Conservation (phyloP, 1,140 invertebrate species). For the Microplitis mediator region DNA sequence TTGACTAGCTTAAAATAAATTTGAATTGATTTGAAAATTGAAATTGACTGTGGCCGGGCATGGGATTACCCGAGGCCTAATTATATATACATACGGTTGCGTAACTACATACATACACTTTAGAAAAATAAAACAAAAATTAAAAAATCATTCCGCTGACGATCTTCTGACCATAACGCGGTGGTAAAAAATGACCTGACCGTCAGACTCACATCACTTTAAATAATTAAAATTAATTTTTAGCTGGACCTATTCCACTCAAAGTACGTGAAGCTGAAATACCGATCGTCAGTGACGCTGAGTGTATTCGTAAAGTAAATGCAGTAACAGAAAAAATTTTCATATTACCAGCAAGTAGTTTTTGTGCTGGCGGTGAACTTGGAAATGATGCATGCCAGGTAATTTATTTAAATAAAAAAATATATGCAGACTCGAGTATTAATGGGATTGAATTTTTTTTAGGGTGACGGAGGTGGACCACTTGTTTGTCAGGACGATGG, state of each 20-base stretch:
- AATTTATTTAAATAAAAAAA: slow-evolving; percentile 35
- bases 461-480: slow-evolving; percentile 92
- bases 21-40: no score
- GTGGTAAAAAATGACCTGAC: no score
- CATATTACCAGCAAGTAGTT: slow-evolving; percentile 88
- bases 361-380: slow-evolving; percentile 90
- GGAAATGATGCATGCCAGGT: slow-evolving; percentile 94
- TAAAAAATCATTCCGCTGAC: no score
- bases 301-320: slow-evolving; percentile 90
- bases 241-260: slow-evolving; percentile 88
- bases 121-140: no score
- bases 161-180: no score
- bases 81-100: no score
- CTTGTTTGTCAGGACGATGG: slow-evolving; percentile 91
- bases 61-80: no score
- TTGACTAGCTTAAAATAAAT: no score
- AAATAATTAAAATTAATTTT: slow-evolving; percentile 6
- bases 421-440: no score
- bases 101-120: no score
- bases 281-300: slow-evolving; percentile 90
- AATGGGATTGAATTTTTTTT: no score
- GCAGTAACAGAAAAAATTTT: slow-evolving; percentile 93
- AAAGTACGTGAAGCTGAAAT: slow-evolving; percentile 88
- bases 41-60: no score
- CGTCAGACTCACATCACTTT: not conserved